Base-by-base conservation (phyloP, 1,140 invertebrate genomes). In the Lucilia sericata region DNA sequence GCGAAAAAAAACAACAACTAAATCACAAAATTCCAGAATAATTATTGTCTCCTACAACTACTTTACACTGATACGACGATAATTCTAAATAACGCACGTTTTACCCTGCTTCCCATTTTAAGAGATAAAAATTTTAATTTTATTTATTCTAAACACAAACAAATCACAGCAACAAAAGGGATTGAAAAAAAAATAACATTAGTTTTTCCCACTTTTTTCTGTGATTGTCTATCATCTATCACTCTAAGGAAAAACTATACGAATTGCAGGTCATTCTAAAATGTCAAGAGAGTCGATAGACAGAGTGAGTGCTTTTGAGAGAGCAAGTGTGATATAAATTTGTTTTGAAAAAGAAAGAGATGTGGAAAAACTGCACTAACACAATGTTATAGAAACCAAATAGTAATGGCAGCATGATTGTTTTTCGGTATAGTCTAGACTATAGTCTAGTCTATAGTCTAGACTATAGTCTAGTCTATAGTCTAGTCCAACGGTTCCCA, bases 161-260 rank as follows among this genome's bases (percentile, higher is more conserved):
- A 42, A 42, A 42, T 42, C 42, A 42, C 42, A 2, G 25, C 25
- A 42, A 42, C 42, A 42, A 70, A 21, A 70, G 21, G n/a, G 9
- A 21, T 2, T 2, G 25, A 30, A 1, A 30, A 30, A 25, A 19
- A 70, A 70, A 70, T n/a, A 70, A 70, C n/a, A 70, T 13, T 17
- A 55, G 10, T 21, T 70, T 70, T 70, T 70, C 65, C 55, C 65
- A 70, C 65, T 19, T 70, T 70, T 70, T 60, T 17, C 14, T 60
- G 55, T 60, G 3, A 30, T 60, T 55, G 4, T 2, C n/a, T 25
- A 70, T 70, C 2, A 12, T 70, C 0, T 25, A 21, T 25, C n/a
- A 21, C 65, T 4, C n/a, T 65, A 3, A 10, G 19, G n/a, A 12
- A 70, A 70, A 70, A 70, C 19, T 70, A 70, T 25, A 21, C 21